Base-by-base conservation (phyloP, 2,888 invertebrate genomes). In the Drosophila affinis region DNA sequence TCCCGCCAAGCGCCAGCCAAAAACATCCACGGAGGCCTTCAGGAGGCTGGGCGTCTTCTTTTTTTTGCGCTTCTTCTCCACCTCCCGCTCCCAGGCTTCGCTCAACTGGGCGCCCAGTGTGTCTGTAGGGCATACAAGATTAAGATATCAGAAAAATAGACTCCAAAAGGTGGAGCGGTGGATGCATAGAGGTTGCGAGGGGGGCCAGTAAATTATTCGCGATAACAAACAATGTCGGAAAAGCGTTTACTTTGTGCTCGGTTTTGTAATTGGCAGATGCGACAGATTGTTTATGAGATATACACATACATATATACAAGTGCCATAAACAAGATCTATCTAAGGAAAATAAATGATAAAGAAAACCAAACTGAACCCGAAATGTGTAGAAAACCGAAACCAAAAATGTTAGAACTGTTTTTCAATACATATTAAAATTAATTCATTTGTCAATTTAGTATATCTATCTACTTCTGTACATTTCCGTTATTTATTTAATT, bases 61-160 rank as follows among this genome's bases (percentile, higher is more conserved):
- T 76, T 89, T 79, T 81, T 90, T 78, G 60, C 90, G 75, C 91
- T 93, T 89, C 39, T 80, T 76, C 62, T 88, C 78, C 56, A 94
- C 86, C 90, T 95, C 95, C 57, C 91, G 91, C 29, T 94, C 93
- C 95, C 95, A 95, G 76, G 93, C 92, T 61, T 91, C 90, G 74
- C 93, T 93, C 76, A 96, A 91, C 87, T 93, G 92, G 82, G 94
- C 93, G 9, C 95, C 95, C 32, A 96, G 90, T 32, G 55, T 84
- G 72, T 91, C 91, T 92, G 75, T 39, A 7, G 39, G 39, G 3
- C 83, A 86, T 29, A 18, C 5, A 46, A 63, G 17, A 72, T 72
- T 59, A 44, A 72, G 72, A 72, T 53, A 49, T 60, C 61, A 79
- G 65, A 63, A 14, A 39, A 27, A n/a, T 51, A 51, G 49, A 51